A percentile compares a stretch with the other conserved stretches of the same genome.
Evolutionary conservation across 2,113 vertebrate genomes (phyloP).

Genomic region (Spea multiplicata): DNA sequence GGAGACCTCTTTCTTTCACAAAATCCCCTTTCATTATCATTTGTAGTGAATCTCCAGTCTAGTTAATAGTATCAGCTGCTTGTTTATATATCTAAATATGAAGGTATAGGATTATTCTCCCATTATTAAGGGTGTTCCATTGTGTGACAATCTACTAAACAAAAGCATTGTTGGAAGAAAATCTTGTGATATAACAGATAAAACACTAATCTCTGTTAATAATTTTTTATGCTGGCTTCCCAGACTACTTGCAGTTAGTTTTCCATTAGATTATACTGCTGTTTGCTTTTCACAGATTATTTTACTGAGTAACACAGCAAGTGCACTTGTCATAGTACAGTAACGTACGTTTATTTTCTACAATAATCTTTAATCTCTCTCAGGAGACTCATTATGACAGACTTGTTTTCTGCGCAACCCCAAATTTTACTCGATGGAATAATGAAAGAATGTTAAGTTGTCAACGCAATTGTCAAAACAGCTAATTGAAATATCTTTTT

Average conservation of each 20-base stretch:
- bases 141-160: too few species aligned
- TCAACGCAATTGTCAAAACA: constrained; percentile 42
- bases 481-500: constrained; percentile 41
- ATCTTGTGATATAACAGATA: too few species aligned
- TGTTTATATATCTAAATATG: too few species aligned
- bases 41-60: too few species aligned
- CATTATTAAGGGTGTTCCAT: too few species aligned
- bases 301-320: neutral
- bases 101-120: too few species aligned
- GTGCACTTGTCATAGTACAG: constrained; percentile 6
- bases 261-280: neutral
- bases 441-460: constrained; percentile 27
- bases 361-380: constrained; percentile 11
- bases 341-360: constrained; percentile 36
- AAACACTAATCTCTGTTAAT: too few species aligned
- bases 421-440: constrained; percentile 6
- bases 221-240: too few species aligned
- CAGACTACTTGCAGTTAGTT: neutral
- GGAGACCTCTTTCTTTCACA: too few species aligned
- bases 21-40: too few species aligned
- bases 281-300: neutral
- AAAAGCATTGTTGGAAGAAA: too few species aligned
- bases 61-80: too few species aligned
- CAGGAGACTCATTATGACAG: constrained; percentile 34
- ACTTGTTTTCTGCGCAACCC: constrained; percentile 14